Evolutionary conservation across 2,797 vertebrate genomes (phyloP), one percentile per base, ranked within the genome.

Genomic region (Sebastiscus tertius): DNA sequence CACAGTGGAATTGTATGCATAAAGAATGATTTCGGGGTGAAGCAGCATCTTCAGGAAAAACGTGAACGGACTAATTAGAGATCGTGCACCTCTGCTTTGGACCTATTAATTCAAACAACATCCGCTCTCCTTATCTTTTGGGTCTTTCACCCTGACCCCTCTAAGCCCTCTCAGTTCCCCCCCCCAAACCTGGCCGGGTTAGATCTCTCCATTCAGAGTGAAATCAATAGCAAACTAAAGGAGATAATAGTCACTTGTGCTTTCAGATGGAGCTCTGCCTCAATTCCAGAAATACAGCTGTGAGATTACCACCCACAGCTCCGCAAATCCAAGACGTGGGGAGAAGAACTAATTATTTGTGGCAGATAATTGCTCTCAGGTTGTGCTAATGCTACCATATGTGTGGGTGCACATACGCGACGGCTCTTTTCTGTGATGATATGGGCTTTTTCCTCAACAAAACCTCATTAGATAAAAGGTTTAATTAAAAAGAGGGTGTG

Each of bases 261-360:
- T 89, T 90, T 87, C 79, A 83, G 87, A 90, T 29, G 68, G 65
- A 82, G 80, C 82, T 72, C 79, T 87, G 84, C 85, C 80, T 92
- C 78, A 82, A 46, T 81, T 85, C 81, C 85, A 87, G 82, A 88
- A 91, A 90, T 92, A 84, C 85, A 87, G 83, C 82, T 64, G 88
- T 72, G 81, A 92, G 88, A 90, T 93, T 90, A 88, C 89, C 90
- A 87, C 89, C 85, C 89, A 93, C 90, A 66, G 87, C 84, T 85
- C 80, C 58, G 65, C 77, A 88, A 92, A 93, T 91, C 92, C 87
- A 65, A 84, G 85, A 88, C 75, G 62, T 81, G 77, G 83, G 86
- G 86, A 85, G 86, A 91, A 84, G 85, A 91, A 86, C 82, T 91
- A 91, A 94, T 93, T 93, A 94, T 93, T 89, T 88, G 81, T 87